Base-by-base conservation (phyloP, 2,113 vertebrate species). In the Odontophorus gujanensis region DNA sequence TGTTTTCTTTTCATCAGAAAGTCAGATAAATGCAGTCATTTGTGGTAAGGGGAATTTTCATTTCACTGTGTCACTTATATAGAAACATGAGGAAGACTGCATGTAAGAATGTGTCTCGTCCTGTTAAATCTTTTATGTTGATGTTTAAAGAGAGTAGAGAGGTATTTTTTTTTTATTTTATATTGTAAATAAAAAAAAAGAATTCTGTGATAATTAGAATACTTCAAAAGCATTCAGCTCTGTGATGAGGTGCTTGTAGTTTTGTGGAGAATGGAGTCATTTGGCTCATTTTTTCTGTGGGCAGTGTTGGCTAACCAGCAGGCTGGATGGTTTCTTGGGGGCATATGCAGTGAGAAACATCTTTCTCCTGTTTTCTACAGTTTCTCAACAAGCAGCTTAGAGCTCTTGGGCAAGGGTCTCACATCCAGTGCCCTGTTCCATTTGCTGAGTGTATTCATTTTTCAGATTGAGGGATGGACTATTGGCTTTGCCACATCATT, bases 1-100 rank as follows among this genome's bases (percentile, higher is more conserved):
- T 75, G 48, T 81, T 78, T 91, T 82, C 68, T 81, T 69, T 82
- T 87, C n/a, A 67, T 90, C 51, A 66, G 55, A 85, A 69, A 87
- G 34, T 66, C 67, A 91, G 72, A 66, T 72, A 89, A 90, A 83
- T 77, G 47, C 6, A 18, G 9, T 74, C 76, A 24, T 53, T 25
- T 87, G 50, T 66, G 43, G 14, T 83, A 61, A 38, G 34, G 40
- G 13, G 8, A 81, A 38, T 43, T 65, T 87, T 48, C 15, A 11
- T 47, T 36, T 73, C 32, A 62, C 40, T 12, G 28, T 57, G 11
- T 68, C 3, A 11, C 36, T 47, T 73, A 63, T 67, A 71, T 78
- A 38, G 66, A 73, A 73, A 38, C 20, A 18, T 40, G 26, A 53
- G 30, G 42, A 71, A 58, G 43, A 45, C 25, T 32, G 28, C 36